A percentile compares a stretch with the other conserved stretches of the same genome.
phyloP scores from a whole-genome alignment of 2,888 invertebrate genomes.

The Lepidochitona cinerea region DNA sequence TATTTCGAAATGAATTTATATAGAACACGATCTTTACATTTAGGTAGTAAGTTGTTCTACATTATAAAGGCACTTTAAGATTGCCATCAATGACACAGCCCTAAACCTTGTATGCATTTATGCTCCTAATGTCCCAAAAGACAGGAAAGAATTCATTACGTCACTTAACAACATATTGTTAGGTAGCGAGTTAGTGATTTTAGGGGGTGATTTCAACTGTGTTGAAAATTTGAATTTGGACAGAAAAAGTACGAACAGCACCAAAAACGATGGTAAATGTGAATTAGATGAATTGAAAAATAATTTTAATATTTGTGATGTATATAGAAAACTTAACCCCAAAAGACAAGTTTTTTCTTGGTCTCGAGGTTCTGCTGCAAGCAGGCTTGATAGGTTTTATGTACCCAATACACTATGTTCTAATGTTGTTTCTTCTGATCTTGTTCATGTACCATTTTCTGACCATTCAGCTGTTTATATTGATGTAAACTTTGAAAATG shows the following conservation, averaged over 20 bases:
- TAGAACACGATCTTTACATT: too few relatives aligned
- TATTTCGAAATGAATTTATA: too few relatives aligned
- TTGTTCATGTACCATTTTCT: neutral
- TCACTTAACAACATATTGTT: neutral
- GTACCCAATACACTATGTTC: neutral
- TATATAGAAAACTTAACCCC: slow-evolving; percentile 16
- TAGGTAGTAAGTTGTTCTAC: too few relatives aligned
- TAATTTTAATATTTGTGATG: slow-evolving; percentile 18
- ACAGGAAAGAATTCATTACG: neutral
- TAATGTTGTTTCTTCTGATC: neutral
- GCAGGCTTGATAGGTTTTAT: neutral
- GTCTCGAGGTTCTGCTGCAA: neutral
- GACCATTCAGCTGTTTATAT: neutral
- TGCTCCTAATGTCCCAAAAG: neutral
- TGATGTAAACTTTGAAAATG: neutral
- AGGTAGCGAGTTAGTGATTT: slow-evolving; percentile 1
- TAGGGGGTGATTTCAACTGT: slow-evolving; percentile 27
- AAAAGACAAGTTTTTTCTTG: neutral
- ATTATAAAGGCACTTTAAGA: too few relatives aligned
- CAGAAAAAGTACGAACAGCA: slow-evolving; percentile 16
- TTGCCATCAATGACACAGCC: too few relatives aligned
- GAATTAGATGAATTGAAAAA: slow-evolving; percentile 13
- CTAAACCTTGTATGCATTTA: neutral
- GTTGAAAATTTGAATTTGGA: slow-evolving; percentile 16
- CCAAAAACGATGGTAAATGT: slow-evolving; percentile 4